Percentiles rank a stretch among this genome's conserved stretches.
Evolutionary conservation across 2,888 invertebrate species (phyloP).

Genomic region (Troides helena): DNA sequence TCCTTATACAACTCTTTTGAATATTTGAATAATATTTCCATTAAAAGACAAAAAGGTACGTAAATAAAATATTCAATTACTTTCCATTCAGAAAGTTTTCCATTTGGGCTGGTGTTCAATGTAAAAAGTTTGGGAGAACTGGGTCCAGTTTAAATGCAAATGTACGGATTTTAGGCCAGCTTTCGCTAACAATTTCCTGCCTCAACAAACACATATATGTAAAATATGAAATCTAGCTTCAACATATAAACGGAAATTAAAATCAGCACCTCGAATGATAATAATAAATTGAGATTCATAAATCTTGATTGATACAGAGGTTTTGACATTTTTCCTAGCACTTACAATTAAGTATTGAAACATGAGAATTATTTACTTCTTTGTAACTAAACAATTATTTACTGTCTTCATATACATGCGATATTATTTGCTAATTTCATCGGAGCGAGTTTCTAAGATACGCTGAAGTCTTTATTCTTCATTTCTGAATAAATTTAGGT

Average conservation of each 20-base stretch:
- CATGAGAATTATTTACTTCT: no score
- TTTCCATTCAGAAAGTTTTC: conserved; percentile 44
- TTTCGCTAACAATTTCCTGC: conserved; percentile 35
- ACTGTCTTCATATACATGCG: no score
- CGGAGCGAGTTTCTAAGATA: no score
- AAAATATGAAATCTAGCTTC: neutral
- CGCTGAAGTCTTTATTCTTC: no score
- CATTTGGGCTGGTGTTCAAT: conserved; percentile 51
- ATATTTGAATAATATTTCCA: conserved; percentile 31
- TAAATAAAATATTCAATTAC: conserved; percentile 49
- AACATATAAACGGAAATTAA: neutral
- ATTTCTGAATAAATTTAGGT: no score
- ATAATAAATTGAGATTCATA: no score
- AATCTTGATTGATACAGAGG: no score
- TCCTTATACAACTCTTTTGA: conserved; percentile 6
- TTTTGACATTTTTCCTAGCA: no score
- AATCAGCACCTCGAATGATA: no score
- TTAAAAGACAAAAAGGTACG: conserved; percentile 37
- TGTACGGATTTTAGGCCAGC: conserved; percentile 43
- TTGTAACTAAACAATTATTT: no score
- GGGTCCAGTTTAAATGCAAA: conserved; percentile 62
- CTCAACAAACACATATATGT: conserved; percentile 25
- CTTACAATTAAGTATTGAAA: no score
- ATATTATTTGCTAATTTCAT: no score
- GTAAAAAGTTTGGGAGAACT: conserved; percentile 59